Evolutionary conservation across 1,140 invertebrate species (phyloP).

Genomic region (Pinna nobilis): DNA sequence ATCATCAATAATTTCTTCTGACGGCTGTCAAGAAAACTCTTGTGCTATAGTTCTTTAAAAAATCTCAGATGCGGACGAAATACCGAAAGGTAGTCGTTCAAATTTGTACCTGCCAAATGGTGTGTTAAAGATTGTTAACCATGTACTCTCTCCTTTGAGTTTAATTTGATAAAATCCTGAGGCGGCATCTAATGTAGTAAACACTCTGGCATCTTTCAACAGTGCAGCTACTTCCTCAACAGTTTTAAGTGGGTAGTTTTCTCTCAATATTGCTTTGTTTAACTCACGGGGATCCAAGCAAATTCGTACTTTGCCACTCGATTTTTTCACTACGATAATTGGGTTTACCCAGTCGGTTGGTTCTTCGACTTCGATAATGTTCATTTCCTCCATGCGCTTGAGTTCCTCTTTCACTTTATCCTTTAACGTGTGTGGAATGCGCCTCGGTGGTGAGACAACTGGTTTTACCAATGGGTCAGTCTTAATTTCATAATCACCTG

Average conservation of each 20-base stretch:
- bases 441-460: slow-evolving; percentile 28
- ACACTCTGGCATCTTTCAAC: slow-evolving; percentile 21
- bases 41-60: slow-evolving; percentile 39
- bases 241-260: slow-evolving; percentile 38
- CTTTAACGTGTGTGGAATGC: slow-evolving; percentile 27
- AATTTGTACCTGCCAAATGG: slow-evolving; percentile 72
- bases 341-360: slow-evolving; percentile 42
- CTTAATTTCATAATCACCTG: slow-evolving; percentile 37
- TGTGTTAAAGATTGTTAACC: slow-evolving; percentile 74
- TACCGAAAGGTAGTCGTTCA: slow-evolving; percentile 72
- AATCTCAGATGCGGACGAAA: slow-evolving; percentile 35
- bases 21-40: slow-evolving; percentile 35
- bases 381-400: slow-evolving; percentile 19
- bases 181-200: slow-evolving; percentile 35
- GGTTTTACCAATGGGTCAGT: slow-evolving; percentile 11
- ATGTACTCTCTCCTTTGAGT: slow-evolving; percentile 57
- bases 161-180: slow-evolving; percentile 70
- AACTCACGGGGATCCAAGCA: slow-evolving; percentile 77
- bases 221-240: slow-evolving; percentile 31
- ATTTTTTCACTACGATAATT: slow-evolving; percentile 32
- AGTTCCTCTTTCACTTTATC: slow-evolving; percentile 45
- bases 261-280: slow-evolving; percentile 73
- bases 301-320: slow-evolving; percentile 69
- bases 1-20: slow-evolving; percentile 35
- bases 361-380: slow-evolving; percentile 1